Percentiles rank a stretch among this genome's conserved stretches.
Evolutionary conservation across 1,140 invertebrate species (phyloP).

Genomic region (Globodera rostochiensis): DNA sequence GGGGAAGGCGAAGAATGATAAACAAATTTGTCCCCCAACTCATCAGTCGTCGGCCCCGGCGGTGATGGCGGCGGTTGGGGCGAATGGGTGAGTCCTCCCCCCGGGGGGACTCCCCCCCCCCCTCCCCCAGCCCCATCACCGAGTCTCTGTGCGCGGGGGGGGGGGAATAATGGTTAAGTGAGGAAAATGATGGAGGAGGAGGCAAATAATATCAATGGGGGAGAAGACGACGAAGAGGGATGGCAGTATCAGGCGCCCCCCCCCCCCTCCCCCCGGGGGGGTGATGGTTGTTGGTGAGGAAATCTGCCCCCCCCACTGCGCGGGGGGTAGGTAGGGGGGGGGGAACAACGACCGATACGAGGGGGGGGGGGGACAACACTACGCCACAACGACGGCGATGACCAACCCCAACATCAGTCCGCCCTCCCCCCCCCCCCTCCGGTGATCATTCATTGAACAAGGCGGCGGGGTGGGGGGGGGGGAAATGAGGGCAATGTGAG

Average conservation of each 20-base stretch:
- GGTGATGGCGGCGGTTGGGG: neutral
- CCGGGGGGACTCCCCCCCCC: neutral
- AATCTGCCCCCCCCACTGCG: neutral
- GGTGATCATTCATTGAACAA: neutral
- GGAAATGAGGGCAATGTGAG: neutral
- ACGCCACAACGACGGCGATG: neutral
- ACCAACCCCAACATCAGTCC: neutral
- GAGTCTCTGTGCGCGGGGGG: constrained; percentile 5
- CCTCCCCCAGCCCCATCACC: neutral
- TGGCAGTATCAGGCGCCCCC: constrained; percentile 26
- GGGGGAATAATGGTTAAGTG: constrained; percentile 18
- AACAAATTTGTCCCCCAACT: neutral
- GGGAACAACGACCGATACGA: neutral
- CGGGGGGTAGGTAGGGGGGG: too few relatives aligned
- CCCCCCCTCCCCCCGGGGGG: too few relatives aligned
- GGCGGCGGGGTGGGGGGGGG: too few relatives aligned
- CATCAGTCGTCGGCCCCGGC: neutral
- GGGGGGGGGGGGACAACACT: neutral
- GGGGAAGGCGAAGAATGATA: neutral
- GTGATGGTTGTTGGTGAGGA: neutral
- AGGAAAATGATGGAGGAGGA: constrained; percentile 11
- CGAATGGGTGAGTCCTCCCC: constrained; percentile 1
- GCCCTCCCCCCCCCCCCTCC: too few relatives aligned
- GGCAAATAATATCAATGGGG: constrained; percentile 5
- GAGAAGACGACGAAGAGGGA: constrained; percentile 11